phyloP scores from a whole-genome alignment of 2,888 invertebrate species.

The Coremacera marginata region DNA sequence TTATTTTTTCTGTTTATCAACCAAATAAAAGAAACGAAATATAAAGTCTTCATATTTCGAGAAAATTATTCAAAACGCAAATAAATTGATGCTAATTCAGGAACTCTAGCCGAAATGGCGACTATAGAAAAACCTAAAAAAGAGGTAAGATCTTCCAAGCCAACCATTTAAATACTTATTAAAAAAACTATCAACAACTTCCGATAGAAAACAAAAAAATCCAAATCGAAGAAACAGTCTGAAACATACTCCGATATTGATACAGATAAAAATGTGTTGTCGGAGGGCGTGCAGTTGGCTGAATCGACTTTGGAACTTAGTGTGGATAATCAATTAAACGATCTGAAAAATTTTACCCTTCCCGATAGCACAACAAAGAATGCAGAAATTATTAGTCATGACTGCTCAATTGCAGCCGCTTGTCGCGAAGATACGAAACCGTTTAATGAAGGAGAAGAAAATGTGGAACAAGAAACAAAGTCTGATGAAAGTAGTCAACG shows the following conservation, averaged over 20 bases:
- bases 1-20: too few relatives aligned
- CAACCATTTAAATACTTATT: slow-evolving; percentile 13
- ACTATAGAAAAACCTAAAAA: slow-evolving; percentile 66
- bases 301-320: not conserved
- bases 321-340: slow-evolving; percentile 18
- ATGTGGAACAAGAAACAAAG: slow-evolving; percentile 12
- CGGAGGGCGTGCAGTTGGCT: not conserved
- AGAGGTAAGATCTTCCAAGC: slow-evolving; percentile 54
- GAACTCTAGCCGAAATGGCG: slow-evolving; percentile 58
- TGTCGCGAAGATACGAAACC: slow-evolving; percentile 16
- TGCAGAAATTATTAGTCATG: slow-evolving; percentile 56
- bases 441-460: not conserved
- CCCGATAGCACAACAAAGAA: slow-evolving; percentile 37
- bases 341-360: slow-evolving; percentile 30
- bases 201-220: slow-evolving; percentile 56
- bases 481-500: not conserved
- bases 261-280: slow-evolving; percentile 44
- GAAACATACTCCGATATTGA: slow-evolving; percentile 1
- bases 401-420: slow-evolving; percentile 57
- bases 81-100: not conserved
- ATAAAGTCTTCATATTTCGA: not conserved
- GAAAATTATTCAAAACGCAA: slow-evolving; percentile 16
- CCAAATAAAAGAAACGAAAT: not conserved
- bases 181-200: not conserved
- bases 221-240: slow-evolving; percentile 41